Conservation (phyloP, 2,888 invertebrate species). For the Campoplex nolae region DNA sequence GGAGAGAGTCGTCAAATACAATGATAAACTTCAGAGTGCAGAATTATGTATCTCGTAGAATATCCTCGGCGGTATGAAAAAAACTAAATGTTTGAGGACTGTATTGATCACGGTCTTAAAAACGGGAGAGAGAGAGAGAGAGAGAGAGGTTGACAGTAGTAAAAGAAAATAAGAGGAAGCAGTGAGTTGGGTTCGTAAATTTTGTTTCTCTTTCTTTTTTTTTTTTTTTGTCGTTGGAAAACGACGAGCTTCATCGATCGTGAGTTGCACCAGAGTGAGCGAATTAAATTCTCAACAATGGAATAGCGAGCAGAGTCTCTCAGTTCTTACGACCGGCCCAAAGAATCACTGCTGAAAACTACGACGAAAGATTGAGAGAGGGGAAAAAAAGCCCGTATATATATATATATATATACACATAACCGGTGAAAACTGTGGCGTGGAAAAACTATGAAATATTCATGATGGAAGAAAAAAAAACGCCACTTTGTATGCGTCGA, state of each 20-base stretch:
- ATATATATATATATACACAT: neutral
- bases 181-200: slow-evolving; percentile 29
- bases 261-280: slow-evolving; percentile 37
- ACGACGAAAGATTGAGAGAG: neutral
- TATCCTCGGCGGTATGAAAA: neutral
- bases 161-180: neutral
- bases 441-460: slow-evolving; percentile 39
- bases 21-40: neutral
- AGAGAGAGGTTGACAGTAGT: neutral
- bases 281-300: slow-evolving; percentile 64
- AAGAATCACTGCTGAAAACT: slow-evolving; percentile 27
- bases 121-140: neutral
- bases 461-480: slow-evolving; percentile 30
- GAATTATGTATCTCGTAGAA: neutral
- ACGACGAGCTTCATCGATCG: slow-evolving; percentile 55
- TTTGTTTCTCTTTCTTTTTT: neutral
- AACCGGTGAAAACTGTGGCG: neutral
- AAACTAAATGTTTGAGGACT: slow-evolving; percentile 11
- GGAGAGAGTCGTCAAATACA: neutral
- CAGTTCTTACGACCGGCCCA: slow-evolving; percentile 12
- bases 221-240: slow-evolving; percentile 35
- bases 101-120: slow-evolving; percentile 19
- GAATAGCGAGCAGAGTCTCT: slow-evolving; percentile 20
- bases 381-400: neutral
- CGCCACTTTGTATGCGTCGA: slow-evolving; percentile 24